Percentiles rank a stretch among this genome's conserved stretches.
phyloP scores from a whole-genome alignment of 1,140 invertebrate species.

The Tribolium madens region DNA sequence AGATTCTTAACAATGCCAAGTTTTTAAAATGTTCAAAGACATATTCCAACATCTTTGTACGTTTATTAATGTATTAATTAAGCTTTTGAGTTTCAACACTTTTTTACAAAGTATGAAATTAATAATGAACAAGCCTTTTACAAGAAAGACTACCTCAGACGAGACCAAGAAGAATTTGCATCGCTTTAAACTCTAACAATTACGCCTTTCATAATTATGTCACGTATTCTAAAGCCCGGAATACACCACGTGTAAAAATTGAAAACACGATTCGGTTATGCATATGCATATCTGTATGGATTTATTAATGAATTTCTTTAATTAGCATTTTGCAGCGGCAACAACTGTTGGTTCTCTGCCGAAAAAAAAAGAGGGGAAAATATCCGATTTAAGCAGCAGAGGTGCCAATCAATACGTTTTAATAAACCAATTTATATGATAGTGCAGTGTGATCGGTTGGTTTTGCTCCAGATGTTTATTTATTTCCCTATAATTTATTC shows the following conservation, averaged over 20 bases:
- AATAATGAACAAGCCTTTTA: conserved; percentile 25
- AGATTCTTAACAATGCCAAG: conserved; percentile 30
- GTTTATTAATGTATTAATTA: conserved; percentile 39
- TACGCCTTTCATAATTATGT: not conserved
- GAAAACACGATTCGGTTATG: not conserved
- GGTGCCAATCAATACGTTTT: conserved; percentile 18
- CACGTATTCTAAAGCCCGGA: not conserved
- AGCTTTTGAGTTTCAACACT: conserved; percentile 34
- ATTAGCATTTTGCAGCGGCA: not conserved
- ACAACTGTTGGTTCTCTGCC: not conserved
- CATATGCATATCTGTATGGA: not conserved
- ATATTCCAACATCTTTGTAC: conserved; percentile 36
- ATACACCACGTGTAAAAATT: conserved; percentile 12
- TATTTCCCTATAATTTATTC: conserved; percentile 27
- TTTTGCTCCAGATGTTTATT: conserved; percentile 27
- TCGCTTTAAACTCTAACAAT: conserved; percentile 13
- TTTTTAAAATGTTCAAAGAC: conserved; percentile 38
- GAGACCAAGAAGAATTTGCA: conserved; percentile 23
- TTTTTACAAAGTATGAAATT: conserved; percentile 33
- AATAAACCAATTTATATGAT: conserved; percentile 29
- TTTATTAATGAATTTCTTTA: conserved; percentile 5
- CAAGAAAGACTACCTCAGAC: conserved; percentile 1
- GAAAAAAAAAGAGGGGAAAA: not conserved
- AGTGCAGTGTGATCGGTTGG: conserved; percentile 4
- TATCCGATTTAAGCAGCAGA: conserved; percentile 11